Percentiles rank a stretch among this genome's conserved stretches.
Evolutionary conservation across 2,797 vertebrate species (phyloP).

Genomic region (Fundulus diaphanus): DNA sequence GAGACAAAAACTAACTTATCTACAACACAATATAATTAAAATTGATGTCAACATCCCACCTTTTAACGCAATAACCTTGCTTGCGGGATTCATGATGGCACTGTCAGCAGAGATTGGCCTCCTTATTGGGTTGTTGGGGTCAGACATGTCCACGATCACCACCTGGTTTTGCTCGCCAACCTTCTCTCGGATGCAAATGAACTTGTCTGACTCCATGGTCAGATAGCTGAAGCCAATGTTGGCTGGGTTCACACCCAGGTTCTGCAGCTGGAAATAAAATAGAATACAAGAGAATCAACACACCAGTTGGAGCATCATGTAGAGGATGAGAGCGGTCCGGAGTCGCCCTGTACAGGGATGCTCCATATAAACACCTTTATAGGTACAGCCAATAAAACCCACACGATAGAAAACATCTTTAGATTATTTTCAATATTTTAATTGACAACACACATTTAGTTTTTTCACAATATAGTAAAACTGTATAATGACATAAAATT

Average conservation of each 20-base stretch:
- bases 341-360: background rate
- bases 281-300: background rate
- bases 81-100: conserved; percentile 94
- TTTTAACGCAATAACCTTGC: conserved; percentile 95
- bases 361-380: background rate
- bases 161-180: conserved; percentile 93
- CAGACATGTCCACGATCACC: conserved; percentile 90
- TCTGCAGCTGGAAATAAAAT: conserved; percentile 85
- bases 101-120: conserved; percentile 93
- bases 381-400: background rate
- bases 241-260: conserved; percentile 91
- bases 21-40: background rate
- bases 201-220: conserved; percentile 96
- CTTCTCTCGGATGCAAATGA: conserved; percentile 93
- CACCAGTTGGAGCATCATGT: background rate
- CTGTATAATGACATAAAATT: background rate
- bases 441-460: background rate
- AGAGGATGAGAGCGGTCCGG: background rate
- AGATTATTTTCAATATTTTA: no score
- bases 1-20: background rate
- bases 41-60: conserved; percentile 70
- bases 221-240: conserved; percentile 94
- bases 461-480: background rate
- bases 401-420: no score
- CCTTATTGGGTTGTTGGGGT: conserved; percentile 88